Conservation (phyloP, 1,140 invertebrate genomes). For the Drosophila sturtevanti region DNA sequence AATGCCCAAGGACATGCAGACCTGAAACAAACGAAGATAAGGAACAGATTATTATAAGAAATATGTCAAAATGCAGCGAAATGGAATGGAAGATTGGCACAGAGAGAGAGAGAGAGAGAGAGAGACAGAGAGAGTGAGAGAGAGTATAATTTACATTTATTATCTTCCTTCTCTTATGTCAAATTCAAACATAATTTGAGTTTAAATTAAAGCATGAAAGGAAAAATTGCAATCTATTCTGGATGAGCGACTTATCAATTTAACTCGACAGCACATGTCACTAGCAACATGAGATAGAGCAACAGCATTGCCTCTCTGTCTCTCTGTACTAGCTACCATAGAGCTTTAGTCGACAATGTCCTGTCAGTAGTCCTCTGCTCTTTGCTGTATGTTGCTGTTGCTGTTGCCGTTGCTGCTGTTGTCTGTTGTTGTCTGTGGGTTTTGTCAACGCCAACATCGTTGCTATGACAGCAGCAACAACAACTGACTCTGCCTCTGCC, state of each 20-base stretch:
- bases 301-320: not conserved
- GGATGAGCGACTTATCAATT: constrained; percentile 59
- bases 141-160: not conserved
- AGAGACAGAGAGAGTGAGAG: too few species aligned
- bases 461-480: constrained; percentile 55
- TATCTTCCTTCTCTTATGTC: too few species aligned
- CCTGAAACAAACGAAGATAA: constrained; percentile 85
- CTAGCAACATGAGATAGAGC: constrained; percentile 1
- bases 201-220: constrained; percentile 26
- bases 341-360: constrained; percentile 47
- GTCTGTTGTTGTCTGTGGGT: constrained; percentile 33
- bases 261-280: constrained; percentile 60
- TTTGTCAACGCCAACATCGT: constrained; percentile 44
- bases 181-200: constrained; percentile 1
- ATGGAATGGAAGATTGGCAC: not conserved
- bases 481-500: constrained; percentile 48
- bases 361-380: constrained; percentile 38
- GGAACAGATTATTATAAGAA: not conserved
- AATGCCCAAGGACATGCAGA: constrained; percentile 91
- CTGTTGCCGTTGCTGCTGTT: not conserved
- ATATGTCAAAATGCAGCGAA: not conserved
- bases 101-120: too few species aligned
- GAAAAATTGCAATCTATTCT: constrained; percentile 51
- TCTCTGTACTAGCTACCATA: constrained; percentile 26
- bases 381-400: not conserved